Evolutionary conservation across 2,113 vertebrate species (phyloP), one percentile per base, ranked within the genome.

Genomic region (Oreochromis tanganicae): DNA sequence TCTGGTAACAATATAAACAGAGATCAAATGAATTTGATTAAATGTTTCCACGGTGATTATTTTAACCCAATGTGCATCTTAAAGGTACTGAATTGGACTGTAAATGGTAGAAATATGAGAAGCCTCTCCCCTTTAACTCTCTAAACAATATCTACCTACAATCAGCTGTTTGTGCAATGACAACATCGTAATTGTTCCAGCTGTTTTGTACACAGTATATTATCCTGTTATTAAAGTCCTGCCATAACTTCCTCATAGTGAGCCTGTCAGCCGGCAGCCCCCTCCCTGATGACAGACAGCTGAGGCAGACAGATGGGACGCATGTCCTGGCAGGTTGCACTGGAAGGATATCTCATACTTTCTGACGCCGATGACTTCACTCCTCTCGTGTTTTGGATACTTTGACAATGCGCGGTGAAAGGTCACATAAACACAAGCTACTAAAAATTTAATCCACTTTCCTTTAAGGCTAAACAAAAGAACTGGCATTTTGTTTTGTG

Each of bases 231-330:
- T 34, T 55, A 29, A 48, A 12, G 56, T n/a, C 19, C 54, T 16
- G 7, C 4, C 55, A 17, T 9, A n/a, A 81, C 56, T 5, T 88
- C 84, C 82, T 85, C 85, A 81, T 38, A 6, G 52, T 52, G 81
- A 10, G 36, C 41, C 75, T 73, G 8, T 83, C 55, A 81, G 52
- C 54, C 80, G 55, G 71, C 56, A 43, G 78, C 14, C 50, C n/a
- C 57, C 63, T 59, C 84, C 7, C 46, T 66, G 81, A 83, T 68
- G 90, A 91, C 88, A 89, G 82, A 91, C 71, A 79, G 57, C 14
- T 80, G 68, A 94, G 41, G 59, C 66, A 82, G 82, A 88, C 88
- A 92, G 86, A 93, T 83, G 90, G 86, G 68, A 80, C 41, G 14
- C 89, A 87, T 41, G 90, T 88, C 38, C 48, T 36, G 82, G 56